These are phyloP conservation scores for Helleia helle DNA, from an alignment of 2,888 invertebrate genomes.

Conservation along the genomic window DNA sequence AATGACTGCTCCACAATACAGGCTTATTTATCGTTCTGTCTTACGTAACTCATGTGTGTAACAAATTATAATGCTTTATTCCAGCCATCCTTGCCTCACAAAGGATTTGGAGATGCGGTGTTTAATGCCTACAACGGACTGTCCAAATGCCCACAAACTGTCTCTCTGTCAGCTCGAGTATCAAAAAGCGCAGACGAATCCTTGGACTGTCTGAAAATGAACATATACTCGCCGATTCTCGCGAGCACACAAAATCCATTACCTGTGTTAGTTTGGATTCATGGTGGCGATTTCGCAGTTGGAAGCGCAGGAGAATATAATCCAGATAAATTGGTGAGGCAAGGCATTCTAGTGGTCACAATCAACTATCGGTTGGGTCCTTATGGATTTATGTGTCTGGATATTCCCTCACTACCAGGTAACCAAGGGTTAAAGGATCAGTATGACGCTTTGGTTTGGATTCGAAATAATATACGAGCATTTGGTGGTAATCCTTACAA, in stretches of 20 bases:
- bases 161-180: constrained; percentile 17
- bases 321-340: constrained; percentile 40
- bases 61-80: too few relatives aligned
- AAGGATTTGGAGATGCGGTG: constrained; percentile 40
- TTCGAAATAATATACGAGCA: constrained; percentile 46
- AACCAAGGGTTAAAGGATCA: constrained; percentile 65
- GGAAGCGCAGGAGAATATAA: constrained; percentile 44
- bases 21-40: too few relatives aligned
- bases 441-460: constrained; percentile 49
- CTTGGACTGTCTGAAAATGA: constrained; percentile 78
- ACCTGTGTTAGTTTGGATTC: constrained; percentile 59
- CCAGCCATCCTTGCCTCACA: constrained; percentile 38
- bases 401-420: constrained; percentile 46
- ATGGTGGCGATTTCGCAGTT: constrained; percentile 45
- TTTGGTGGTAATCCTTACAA: constrained; percentile 63
- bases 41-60: too few relatives aligned
- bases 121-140: constrained; percentile 47
- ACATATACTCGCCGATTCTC: constrained; percentile 63
- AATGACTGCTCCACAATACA: too few relatives aligned
- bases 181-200: constrained; percentile 29
- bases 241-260: constrained; percentile 46
- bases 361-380: constrained; percentile 60
- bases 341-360: constrained; percentile 52
- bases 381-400: constrained; percentile 60
- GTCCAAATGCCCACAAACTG: constrained; percentile 47